Conservation (phyloP, 2,113 vertebrate genomes). For the Glaucidium brasilianum region DNA sequence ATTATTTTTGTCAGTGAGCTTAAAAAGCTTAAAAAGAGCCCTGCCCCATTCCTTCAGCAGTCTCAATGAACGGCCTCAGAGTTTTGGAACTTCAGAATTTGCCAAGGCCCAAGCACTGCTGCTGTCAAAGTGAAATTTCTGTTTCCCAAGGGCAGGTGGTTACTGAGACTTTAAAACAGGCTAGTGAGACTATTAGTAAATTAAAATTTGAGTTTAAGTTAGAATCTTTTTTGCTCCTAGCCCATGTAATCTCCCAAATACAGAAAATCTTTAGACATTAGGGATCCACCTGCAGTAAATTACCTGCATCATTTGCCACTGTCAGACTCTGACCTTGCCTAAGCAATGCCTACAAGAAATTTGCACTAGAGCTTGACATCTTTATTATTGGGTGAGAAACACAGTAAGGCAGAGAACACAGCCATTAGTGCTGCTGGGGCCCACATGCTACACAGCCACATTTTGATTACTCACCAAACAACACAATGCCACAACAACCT, state of each 20-base stretch:
- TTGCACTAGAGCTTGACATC: background rate
- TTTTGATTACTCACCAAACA: slow-evolving; percentile 70
- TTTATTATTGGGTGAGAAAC: background rate
- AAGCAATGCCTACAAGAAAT: background rate
- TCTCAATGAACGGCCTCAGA: background rate
- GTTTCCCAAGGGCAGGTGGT: background rate
- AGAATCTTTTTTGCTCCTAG: background rate
- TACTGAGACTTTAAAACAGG: background rate
- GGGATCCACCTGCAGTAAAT: background rate
- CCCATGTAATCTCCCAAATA: background rate
- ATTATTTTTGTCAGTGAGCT: background rate
- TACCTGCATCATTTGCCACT: fast-evolving
- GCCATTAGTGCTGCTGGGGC: background rate
- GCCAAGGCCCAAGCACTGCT: background rate
- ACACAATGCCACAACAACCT: slow-evolving; percentile 54
- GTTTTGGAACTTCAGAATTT: background rate
- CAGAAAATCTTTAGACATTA: fast-evolving
- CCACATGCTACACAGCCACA: background rate
- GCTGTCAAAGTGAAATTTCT: background rate
- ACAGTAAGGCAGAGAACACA: fast-evolving
- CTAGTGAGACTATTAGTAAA: background rate
- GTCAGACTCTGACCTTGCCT: background rate
- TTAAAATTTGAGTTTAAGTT: background rate
- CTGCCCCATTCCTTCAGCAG: background rate
- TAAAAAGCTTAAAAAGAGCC: background rate